Base-by-base conservation (phyloP, 2,113 vertebrate species). In the Lycaon pictus region DNA sequence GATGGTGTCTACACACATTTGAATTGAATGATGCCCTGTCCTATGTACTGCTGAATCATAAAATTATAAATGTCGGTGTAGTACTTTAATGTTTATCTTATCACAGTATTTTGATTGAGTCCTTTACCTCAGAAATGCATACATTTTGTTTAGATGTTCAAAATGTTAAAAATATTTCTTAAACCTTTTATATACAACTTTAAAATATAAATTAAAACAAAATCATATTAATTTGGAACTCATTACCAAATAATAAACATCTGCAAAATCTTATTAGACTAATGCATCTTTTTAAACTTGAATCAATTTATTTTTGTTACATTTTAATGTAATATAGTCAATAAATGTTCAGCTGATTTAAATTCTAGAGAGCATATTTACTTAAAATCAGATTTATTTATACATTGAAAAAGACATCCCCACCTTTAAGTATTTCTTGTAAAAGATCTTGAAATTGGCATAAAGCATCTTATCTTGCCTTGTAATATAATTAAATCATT, bases 161-260 rank as follows among this genome's bases (percentile, higher is more conserved):
- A 90, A 97, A 80, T 93, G 15, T 60, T 88, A 2, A 71, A 92
- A 95, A 58, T 60, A 95, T 83, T 85, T 95, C 25, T 80, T 93
- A 65, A 94, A 91, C 4, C 10, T 93, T 94, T 95, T 88, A 67
- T 91, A 74, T 90, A 53, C 58, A 91, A 95, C 37, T 80, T 25
- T 96, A 81, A 89, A 94, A 86, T 88, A 51, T 62, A 77, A 93
- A 93, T 72, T 81, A 84, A 92, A 80, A 79, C 77, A 92, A 95
- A 93, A 71, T 80, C 51, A 56, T 82, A 76, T 63, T 93, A 91
- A 93, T 84, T 91, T 96, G 23, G 19, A 90, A 80, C n/a, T 95
- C n/a, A 58, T 84, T 92, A 60, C 23, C 23, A 96, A 89, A 92
- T 81, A 93, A 79, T 90, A 55, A 79, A 22, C 55, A 11, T 51